Evolutionary conservation across 2,113 vertebrate species (phyloP).

Genomic region (Hyperopisus bebe): DNA sequence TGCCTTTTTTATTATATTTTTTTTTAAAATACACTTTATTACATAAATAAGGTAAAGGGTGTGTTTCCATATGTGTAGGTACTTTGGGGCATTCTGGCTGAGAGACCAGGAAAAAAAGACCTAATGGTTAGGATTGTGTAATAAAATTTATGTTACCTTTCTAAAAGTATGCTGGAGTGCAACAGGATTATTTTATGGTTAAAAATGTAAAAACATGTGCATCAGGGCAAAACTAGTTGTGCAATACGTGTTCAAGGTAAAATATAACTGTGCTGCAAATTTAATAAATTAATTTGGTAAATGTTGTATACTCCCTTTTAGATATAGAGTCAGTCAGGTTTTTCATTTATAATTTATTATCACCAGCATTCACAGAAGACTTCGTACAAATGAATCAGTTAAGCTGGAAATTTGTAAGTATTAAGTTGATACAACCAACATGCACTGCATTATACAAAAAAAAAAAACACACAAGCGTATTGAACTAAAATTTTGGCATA

Average conservation of each 20-base stretch:
- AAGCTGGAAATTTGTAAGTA: background rate
- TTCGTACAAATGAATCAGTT: background rate
- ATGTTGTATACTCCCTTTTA: background rate
- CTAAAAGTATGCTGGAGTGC: background rate
- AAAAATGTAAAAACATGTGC: background rate
- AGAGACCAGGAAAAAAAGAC: background rate
- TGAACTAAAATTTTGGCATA: background rate
- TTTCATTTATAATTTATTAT: background rate
- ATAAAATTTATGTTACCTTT: background rate
- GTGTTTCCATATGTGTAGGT: background rate
- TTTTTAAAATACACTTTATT: background rate
- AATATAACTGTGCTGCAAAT: background rate
- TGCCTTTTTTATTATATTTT: background rate
- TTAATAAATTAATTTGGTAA: background rate
- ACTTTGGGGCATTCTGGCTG: background rate
- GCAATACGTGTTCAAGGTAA: background rate
- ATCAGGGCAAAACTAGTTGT: background rate
- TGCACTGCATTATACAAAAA: background rate
- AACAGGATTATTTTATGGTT: background rate
- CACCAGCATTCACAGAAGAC: background rate
- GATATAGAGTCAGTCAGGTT: background rate
- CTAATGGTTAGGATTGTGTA: background rate
- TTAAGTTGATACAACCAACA: background rate
- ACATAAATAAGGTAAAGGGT: background rate
- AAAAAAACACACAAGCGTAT: background rate